These are phyloP conservation scores for Nephrotoma appendiculata DNA, from an alignment of 2,888 invertebrate genomes.

Conservation along the genomic window DNA sequence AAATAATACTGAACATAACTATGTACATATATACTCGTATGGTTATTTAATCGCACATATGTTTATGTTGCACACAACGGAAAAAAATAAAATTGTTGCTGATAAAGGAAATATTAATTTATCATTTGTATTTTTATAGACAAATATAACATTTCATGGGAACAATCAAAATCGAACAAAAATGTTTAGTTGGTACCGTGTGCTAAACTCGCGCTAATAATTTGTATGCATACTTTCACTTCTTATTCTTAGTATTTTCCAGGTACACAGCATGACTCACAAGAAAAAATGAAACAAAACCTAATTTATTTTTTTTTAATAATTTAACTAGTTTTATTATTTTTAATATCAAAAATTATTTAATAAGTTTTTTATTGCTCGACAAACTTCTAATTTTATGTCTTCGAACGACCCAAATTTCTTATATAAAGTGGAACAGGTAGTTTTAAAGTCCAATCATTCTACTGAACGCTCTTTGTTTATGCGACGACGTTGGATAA, in stretches of 20 bases:
- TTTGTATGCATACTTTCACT: neutral
- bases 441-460: neutral
- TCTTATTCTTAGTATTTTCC: neutral
- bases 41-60: neutral
- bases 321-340: neutral
- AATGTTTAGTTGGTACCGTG: no score
- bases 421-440: neutral
- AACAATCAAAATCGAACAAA: no score
- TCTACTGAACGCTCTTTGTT: neutral
- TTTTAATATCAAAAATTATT: neutral
- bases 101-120: neutral
- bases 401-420: neutral
- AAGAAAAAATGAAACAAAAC: neutral
- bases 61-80: neutral
- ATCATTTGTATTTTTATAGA: no score
- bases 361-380: neutral
- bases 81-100: neutral
- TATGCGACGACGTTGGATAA: neutral
- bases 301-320: neutral
- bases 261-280: neutral
- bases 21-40: neutral
- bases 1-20: no score
- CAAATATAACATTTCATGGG: no score
- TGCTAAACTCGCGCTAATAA: no score
- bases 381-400: neutral